These are phyloP conservation scores for Protomyctophum bolini DNA, from an alignment of 2,113 vertebrate genomes.

Conservation along the genomic window DNA sequence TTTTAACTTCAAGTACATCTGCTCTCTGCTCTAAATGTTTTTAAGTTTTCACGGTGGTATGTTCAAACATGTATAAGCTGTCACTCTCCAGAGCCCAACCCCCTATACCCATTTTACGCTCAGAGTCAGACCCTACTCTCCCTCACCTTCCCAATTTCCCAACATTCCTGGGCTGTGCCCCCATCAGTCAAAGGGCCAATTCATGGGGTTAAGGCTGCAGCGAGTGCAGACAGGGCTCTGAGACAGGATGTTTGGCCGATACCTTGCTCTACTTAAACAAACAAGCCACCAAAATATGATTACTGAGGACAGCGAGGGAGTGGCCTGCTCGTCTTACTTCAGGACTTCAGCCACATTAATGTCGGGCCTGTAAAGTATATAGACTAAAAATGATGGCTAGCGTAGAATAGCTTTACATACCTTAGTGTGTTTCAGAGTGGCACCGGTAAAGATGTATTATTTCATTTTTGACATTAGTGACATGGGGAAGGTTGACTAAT, in stretches of 20 bases:
- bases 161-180: conserved; percentile 75
- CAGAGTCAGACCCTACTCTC: conserved; percentile 48
- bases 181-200: conserved; percentile 78
- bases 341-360: conserved; percentile 51
- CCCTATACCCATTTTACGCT: conserved; percentile 50
- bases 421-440: conserved; percentile 51
- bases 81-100: conserved; percentile 62
- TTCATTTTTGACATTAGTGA: no score
- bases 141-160: conserved; percentile 72
- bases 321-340: conserved; percentile 53
- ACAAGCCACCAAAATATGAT: conserved; percentile 84
- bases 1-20: conserved; percentile 52
- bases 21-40: conserved; percentile 44
- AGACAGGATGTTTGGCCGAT: conserved; percentile 87
- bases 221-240: conserved; percentile 73
- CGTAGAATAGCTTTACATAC: conserved; percentile 50
- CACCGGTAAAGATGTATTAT: no score
- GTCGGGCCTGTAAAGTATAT: conserved; percentile 32
- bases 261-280: conserved; percentile 85
- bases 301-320: conserved; percentile 74
- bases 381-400: not conserved
- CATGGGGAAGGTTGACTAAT: no score
- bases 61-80: conserved; percentile 75
- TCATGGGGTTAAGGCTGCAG: conserved; percentile 75
- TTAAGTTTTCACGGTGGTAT: conserved; percentile 65